Evolutionary conservation across 2,113 vertebrate genomes (phyloP), one percentile per base, ranked within the genome.

Genomic region (Siniperca knerii): DNA sequence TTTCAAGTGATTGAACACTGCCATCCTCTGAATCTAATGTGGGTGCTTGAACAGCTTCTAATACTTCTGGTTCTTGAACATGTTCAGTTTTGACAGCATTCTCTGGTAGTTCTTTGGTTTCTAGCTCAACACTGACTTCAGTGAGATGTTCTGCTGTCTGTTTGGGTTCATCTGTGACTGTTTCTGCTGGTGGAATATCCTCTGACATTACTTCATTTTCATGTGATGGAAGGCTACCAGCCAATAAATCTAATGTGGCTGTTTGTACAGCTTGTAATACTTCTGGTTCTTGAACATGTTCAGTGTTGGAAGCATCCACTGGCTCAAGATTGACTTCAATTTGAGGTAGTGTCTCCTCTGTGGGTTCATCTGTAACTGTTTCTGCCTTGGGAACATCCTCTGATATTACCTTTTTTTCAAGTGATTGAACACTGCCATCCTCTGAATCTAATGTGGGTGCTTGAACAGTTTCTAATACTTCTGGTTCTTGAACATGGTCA

Each of bases 121-220:
- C 33, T n/a, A 64, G 46, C 65, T 79, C 64, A 40, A 9, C 21
- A 1, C 1, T 79, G 2, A 58, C 33, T 64, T 70, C 69, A 54
- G 9, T 13, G 29, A 29, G 29, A 29, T 29, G 29, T 69, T 55
- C 57, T n/a, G 29, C 29, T 29, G 29, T 29, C 29, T 65, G 4
- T 62, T 42, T 23, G 21, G 54, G 5, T 67, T 64, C 79, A 29
- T 46, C 52, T 72, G 44, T 64, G 75, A 44, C 25, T 37, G 35
- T 69, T 80, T 81, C 70, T 23, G n/a, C 55, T 67, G 7, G 15
- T 62, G 33, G 15, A 25, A 64, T 33, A 10, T 79, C 64, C 40
- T 82, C 64, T 52, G 52, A 33, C 69, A 9, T 75, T 2, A 48
- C 67, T 40, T 85, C 58, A 1, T 83, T 57, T 72, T 73, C 55